Conservation (phyloP, 2,797 vertebrate genomes). For the Moxostoma hubbsi region DNA sequence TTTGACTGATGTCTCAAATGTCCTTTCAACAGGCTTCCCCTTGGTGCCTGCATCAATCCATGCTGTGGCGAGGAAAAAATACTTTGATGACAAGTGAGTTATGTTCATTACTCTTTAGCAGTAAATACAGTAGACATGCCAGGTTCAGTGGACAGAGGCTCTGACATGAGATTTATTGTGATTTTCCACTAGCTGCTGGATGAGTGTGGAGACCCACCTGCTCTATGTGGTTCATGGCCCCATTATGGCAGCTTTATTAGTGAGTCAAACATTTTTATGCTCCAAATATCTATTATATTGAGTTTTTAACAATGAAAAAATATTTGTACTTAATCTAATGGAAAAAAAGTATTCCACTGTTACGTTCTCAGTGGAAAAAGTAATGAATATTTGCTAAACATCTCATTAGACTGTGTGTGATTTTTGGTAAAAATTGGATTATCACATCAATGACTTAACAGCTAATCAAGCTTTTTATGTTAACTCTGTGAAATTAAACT, state of each 20-base stretch:
- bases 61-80: constrained; percentile 89
- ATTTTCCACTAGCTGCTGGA: constrained; percentile 88
- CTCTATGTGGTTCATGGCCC: constrained; percentile 96
- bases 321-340: not conserved
- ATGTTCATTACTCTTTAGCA: constrained; percentile 55
- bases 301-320: not conserved
- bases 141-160: constrained; percentile 16
- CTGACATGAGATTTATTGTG: constrained; percentile 39
- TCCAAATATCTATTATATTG: not conserved
- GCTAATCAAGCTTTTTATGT: constrained; percentile 14
- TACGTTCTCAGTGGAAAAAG: too few species aligned
- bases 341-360: not conserved
- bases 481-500: constrained; percentile 32
- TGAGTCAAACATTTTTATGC: constrained; percentile 72
- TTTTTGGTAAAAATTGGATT: constrained; percentile 6
- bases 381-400: too few species aligned
- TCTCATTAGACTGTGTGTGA: too few species aligned
- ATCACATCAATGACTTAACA: constrained; percentile 6
- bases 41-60: constrained; percentile 92
- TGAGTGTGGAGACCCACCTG: constrained; percentile 95
- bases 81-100: constrained; percentile 98
- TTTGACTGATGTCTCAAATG: constrained; percentile 48
- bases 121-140: constrained; percentile 60
- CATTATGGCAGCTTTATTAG: constrained; percentile 93
- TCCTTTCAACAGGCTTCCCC: constrained; percentile 86